Conservation (phyloP, 2,113 vertebrate genomes). For the Trogon surrucura region DNA sequence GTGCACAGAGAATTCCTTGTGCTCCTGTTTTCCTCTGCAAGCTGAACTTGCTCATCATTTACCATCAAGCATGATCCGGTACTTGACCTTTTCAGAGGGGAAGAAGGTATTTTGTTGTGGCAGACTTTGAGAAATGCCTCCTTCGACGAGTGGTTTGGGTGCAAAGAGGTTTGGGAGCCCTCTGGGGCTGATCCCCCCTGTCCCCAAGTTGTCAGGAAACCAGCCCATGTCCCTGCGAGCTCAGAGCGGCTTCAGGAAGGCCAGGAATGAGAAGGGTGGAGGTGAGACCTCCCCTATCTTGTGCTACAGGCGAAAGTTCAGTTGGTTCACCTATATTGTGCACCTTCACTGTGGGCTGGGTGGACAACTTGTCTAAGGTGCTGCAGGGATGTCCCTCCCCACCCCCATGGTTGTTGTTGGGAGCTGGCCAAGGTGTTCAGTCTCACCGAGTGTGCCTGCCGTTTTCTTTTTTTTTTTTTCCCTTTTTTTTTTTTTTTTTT, state of each 20-base stretch:
- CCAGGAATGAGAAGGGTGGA: neutral
- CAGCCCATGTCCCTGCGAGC: accelerated
- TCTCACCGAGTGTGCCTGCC: neutral
- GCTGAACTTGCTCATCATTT: neutral
- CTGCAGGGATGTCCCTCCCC: too few species aligned
- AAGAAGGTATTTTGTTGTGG: neutral
- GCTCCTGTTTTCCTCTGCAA: neutral
- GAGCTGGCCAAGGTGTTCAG: neutral
- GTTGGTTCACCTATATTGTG: neutral
- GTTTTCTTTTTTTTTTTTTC: too few species aligned
- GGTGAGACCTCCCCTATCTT: neutral
- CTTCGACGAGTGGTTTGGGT: accelerated
- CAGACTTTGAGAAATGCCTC: neutral
- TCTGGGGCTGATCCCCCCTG: neutral
- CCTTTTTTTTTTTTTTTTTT: too few species aligned
- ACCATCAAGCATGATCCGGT: accelerated
- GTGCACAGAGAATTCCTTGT: neutral
- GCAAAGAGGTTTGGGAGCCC: neutral
- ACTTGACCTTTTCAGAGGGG: neutral
- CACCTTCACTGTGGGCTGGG: neutral
- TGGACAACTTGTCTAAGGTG: neutral
- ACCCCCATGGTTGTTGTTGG: accelerated
- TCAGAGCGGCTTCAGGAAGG: neutral
- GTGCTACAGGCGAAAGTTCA: neutral
- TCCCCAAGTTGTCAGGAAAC: neutral